phyloP scores from a whole-genome alignment of 2,797 vertebrate species.

The Podarcis siculus region DNA sequence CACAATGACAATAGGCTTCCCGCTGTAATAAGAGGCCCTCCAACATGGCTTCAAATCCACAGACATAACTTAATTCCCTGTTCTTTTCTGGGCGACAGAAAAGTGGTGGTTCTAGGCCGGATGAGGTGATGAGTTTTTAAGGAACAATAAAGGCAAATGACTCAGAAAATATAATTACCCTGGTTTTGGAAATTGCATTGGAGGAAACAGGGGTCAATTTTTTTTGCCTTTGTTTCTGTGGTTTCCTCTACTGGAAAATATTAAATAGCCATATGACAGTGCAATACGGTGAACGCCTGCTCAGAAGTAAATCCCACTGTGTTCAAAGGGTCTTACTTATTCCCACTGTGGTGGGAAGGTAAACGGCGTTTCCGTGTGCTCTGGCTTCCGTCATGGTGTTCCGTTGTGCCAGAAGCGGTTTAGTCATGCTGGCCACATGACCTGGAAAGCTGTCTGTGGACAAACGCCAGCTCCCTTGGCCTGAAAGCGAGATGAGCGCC shows the following conservation, averaged over 20 bases:
- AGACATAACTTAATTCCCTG: conserved; percentile 18
- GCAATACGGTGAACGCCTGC: neutral
- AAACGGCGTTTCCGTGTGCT: no score
- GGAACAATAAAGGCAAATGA: conserved; percentile 51
- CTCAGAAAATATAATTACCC: conserved; percentile 50
- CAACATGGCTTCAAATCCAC: neutral
- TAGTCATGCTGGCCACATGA: no score
- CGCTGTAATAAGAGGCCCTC: conserved; percentile 33
- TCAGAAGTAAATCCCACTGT: neutral
- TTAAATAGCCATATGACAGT: conserved; percentile 51
- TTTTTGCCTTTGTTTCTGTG: conserved; percentile 42
- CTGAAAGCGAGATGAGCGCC: no score
- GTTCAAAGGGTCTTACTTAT: neutral
- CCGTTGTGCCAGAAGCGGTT: no score
- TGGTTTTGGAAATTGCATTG: conserved; percentile 62
- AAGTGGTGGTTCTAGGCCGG: conserved; percentile 48
- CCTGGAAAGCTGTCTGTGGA: no score
- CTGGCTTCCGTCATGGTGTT: no score
- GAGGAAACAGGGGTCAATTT: conserved; percentile 16
- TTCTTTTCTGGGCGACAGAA: conserved; percentile 26
- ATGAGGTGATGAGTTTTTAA: conserved; percentile 37
- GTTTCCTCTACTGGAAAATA: conserved; percentile 63
- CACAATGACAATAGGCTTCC: conserved; percentile 8
- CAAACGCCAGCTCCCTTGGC: no score
- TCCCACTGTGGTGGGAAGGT: neutral